Conservation (phyloP, 1,140 invertebrate genomes). For the Hirudo medicinalis region DNA sequence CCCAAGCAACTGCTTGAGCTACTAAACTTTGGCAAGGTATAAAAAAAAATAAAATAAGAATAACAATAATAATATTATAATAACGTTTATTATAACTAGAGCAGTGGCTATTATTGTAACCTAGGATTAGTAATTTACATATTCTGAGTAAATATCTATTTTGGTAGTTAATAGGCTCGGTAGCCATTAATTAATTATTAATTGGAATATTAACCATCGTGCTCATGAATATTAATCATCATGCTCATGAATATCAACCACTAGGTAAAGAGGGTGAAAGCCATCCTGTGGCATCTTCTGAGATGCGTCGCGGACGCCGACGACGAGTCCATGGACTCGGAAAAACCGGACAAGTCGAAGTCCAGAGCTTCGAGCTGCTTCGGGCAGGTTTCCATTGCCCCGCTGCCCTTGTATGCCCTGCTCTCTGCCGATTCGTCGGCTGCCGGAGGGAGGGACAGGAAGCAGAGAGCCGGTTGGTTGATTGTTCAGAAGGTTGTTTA, state of each 20-base stretch:
- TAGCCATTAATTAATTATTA: too few relatives aligned
- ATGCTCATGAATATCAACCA: too few relatives aligned
- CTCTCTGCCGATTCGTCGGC: slow-evolving; percentile 69
- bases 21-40: slow-evolving; percentile 86
- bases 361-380: slow-evolving; percentile 24
- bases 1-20: slow-evolving; percentile 96
- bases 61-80: too few relatives aligned
- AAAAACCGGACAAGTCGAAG: slow-evolving; percentile 20
- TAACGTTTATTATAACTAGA: too few relatives aligned
- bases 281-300: slow-evolving; percentile 88
- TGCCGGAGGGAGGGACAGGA: slow-evolving; percentile 25
- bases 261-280: slow-evolving; percentile 75
- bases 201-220: too few relatives aligned
- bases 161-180: too few relatives aligned
- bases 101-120: too few relatives aligned
- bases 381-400: slow-evolving; percentile 65
- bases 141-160: too few relatives aligned
- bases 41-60: too few relatives aligned
- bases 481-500: not conserved
- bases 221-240: too few relatives aligned
- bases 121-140: too few relatives aligned
- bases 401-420: slow-evolving; percentile 85
- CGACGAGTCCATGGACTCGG: slow-evolving; percentile 10
- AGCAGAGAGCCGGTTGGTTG: not conserved
- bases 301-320: slow-evolving; percentile 41